These are phyloP conservation scores for Taphrorychus bicolor DNA, from an alignment of 2,888 invertebrate genomes.

Conservation along the genomic window DNA sequence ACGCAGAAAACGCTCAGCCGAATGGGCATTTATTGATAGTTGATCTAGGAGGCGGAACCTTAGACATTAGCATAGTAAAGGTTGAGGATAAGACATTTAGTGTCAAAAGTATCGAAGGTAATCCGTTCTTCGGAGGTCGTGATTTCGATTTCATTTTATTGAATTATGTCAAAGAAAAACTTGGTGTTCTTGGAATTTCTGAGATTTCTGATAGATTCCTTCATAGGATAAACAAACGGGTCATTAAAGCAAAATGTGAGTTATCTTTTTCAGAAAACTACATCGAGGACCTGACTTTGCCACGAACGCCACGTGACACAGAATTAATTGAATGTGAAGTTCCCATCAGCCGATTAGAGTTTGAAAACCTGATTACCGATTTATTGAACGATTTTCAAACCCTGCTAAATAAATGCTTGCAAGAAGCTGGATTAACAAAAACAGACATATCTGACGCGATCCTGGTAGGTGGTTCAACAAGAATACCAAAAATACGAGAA, in stretches of 20 bases:
- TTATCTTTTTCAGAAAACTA: too few species aligned
- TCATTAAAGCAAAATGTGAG: too few species aligned
- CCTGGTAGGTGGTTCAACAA: constrained; percentile 48
- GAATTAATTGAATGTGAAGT: constrained; percentile 38
- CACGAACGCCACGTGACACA: constrained; percentile 31
- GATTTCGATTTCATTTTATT: constrained; percentile 38
- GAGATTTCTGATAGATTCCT: constrained; percentile 11
- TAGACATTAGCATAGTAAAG: constrained; percentile 46
- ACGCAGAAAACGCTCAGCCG: constrained; percentile 33
- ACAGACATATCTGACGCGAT: constrained; percentile 46
- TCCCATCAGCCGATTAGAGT: constrained; percentile 41
- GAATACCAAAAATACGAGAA: constrained; percentile 47
- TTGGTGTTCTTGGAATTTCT: neutral
- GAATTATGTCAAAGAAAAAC: constrained; percentile 23
- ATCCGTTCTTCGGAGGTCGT: constrained; percentile 40
- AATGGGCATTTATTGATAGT: constrained; percentile 41
- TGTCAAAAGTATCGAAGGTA: constrained; percentile 38
- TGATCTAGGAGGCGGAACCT: constrained; percentile 48
- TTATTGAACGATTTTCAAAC: constrained; percentile 42
- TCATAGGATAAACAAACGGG: constrained; percentile 17
- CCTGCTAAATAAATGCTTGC: constrained; percentile 42
- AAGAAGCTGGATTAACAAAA: constrained; percentile 36
- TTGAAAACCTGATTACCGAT: constrained; percentile 42
- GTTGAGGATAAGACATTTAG: constrained; percentile 35
- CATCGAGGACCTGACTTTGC: constrained; percentile 27